These are phyloP conservation scores for Alectura lathami DNA, from an alignment of 2,113 vertebrate genomes.

Conservation along the genomic window DNA sequence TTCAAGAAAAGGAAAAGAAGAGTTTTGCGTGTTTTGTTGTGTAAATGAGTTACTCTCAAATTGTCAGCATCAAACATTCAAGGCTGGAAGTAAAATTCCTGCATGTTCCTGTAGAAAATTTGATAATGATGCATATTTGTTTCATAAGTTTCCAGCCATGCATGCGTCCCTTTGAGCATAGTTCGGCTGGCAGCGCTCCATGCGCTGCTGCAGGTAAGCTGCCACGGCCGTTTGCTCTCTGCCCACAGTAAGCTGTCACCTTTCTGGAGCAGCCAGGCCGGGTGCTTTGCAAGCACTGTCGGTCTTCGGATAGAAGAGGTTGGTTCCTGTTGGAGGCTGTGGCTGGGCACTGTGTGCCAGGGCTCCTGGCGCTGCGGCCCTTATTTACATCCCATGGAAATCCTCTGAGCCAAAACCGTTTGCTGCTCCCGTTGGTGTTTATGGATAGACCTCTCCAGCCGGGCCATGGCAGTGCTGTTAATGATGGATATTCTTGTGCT, in stretches of 20 bases:
- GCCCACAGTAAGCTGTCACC: not conserved
- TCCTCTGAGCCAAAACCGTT: not conserved
- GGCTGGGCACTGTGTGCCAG: rapidly evolving
- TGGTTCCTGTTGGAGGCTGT: not conserved
- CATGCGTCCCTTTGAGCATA: not conserved
- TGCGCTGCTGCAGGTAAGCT: not conserved
- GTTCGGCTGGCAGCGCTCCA: constrained; percentile 10
- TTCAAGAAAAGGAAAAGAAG: not conserved
- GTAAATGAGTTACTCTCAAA: constrained; percentile 45
- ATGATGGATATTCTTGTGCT: rapidly evolving
- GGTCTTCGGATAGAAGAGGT: rapidly evolving
- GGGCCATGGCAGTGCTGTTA: rapidly evolving
- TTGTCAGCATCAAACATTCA: constrained; percentile 47
- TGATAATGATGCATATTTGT: constrained; percentile 58
- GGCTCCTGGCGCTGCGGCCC: rapidly evolving
- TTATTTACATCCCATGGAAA: not conserved
- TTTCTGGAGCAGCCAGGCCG: not conserved
- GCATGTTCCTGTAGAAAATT: constrained; percentile 15
- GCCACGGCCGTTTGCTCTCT: not conserved
- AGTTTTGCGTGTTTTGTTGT: constrained; percentile 38
- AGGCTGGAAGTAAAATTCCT: constrained; percentile 10
- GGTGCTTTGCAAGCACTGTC: not conserved
- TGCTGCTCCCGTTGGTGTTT: not conserved
- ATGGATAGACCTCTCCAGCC: not conserved
- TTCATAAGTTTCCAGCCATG: constrained; percentile 30